Evolutionary conservation across 2,888 invertebrate genomes (phyloP), one percentile per base, ranked within the genome.

Genomic region (Mellilla xanthometata): DNA sequence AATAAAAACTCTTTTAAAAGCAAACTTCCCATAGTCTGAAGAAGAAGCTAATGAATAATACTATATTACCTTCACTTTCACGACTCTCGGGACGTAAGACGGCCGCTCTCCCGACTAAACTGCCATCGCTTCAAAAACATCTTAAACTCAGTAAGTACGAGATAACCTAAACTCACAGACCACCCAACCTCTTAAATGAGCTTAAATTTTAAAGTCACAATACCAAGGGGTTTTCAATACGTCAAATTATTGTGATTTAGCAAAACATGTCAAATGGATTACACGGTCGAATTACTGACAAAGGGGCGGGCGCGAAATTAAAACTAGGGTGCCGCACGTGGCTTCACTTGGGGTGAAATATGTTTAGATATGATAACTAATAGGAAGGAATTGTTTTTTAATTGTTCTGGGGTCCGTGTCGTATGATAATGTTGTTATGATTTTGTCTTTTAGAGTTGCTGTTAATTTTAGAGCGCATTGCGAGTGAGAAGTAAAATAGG

Each of bases 201-300:
- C 6, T 19, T 19, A 23, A 54, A 56, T 43, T 54, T 46, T 51
- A 52, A 47, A 49, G 56, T 49, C 7, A 24, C 24, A 24, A 24
- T 24, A 24, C 4, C 8, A 58, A 60, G 56, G 60, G 66, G 48
- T 58, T 56, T 56, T 70, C 79, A 68, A 15, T 15, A 66, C 75
- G 80, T 83, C 85, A 82, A 84, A 85, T 85, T 81, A 86, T 57
- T 76, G 68, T 73, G 85, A 83, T 79, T 82, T 81, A 81, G 73
- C 75, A 81, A 81, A 87, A 87, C 82, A 86, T 83, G 81, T 87
- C 83, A 76, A 65, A 75, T 67, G 72, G 70, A 85, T 88, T 86
- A 85, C 78, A 77, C 83, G 88, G 77, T 82, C 77, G 84, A 86
- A 85, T 88, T 84, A 84, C 71, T 56, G 35, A 53, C 30, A 45